Percentiles rank a stretch among this genome's conserved stretches.
Evolutionary conservation across 2,797 vertebrate species (phyloP).

Genomic region (Crenichthys baileyi): DNA sequence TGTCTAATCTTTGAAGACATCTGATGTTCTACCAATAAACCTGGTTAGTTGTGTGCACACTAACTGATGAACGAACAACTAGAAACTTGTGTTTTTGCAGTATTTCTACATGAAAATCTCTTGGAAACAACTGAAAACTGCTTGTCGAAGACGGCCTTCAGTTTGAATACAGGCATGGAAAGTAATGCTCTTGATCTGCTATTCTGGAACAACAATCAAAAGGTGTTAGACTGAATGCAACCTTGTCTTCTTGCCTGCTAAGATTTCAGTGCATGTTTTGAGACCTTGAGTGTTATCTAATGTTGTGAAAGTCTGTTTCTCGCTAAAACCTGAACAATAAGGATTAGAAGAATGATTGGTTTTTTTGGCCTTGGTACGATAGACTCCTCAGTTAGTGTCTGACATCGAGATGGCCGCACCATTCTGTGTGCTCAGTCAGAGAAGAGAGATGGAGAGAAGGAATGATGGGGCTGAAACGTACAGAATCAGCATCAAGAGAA

Average conservation of each 20-base stretch:
- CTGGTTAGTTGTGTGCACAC: too few relatives aligned
- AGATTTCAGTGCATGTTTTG: neutral
- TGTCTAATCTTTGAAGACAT: neutral
- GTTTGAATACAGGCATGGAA: too few relatives aligned
- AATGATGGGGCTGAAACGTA: too few relatives aligned
- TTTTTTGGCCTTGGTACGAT: neutral
- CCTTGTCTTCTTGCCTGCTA: neutral
- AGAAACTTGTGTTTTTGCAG: too few relatives aligned
- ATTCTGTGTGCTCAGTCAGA: neutral
- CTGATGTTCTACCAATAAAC: neutral
- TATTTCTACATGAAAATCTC: too few relatives aligned
- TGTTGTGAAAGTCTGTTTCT: neutral
- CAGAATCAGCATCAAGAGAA: too few relatives aligned
- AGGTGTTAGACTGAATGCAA: neutral
- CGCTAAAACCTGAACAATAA: neutral
- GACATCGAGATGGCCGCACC: neutral
- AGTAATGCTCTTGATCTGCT: too few relatives aligned
- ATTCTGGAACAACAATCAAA: too few relatives aligned
- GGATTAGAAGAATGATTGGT: neutral
- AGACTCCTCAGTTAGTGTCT: neutral
- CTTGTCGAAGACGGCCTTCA: too few relatives aligned
- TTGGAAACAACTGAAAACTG: too few relatives aligned
- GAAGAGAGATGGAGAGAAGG: too few relatives aligned
- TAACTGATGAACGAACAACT: too few relatives aligned
- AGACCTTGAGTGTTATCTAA: neutral